A percentile compares a stretch with the other conserved stretches of the same genome.
phyloP scores from a whole-genome alignment of 2,888 invertebrate species.

The Neoascia interrupta region DNA sequence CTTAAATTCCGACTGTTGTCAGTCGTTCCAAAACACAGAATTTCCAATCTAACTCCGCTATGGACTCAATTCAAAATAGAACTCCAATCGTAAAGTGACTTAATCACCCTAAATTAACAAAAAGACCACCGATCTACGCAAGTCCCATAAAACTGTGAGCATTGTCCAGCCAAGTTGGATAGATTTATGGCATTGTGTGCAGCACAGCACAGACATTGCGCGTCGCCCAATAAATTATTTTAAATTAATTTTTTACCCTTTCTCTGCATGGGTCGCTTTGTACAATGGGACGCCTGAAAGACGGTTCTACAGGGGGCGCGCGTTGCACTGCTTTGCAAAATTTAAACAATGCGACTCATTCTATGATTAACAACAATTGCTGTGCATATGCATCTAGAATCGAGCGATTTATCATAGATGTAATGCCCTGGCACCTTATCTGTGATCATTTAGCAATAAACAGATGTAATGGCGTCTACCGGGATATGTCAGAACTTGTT shows the following conservation, averaged over 20 bases:
- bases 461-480: conserved; percentile 43
- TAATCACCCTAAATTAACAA: conserved; percentile 33
- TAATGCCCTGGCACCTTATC: conserved; percentile 60
- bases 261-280: conserved; percentile 20
- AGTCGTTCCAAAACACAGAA: too few relatives aligned
- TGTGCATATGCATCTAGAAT: conserved; percentile 15
- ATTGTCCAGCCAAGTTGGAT: conserved; percentile 22
- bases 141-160: conserved; percentile 18
- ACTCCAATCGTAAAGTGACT: too few relatives aligned
- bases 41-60: too few relatives aligned
- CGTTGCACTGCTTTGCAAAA: not conserved
- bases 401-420: conserved; percentile 35
- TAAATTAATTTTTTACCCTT: conserved; percentile 44
- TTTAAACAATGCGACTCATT: conserved; percentile 4
- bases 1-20: too few relatives aligned
- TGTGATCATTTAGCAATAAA: conserved; percentile 53
- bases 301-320: not conserved
- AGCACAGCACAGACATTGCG: conserved; percentile 28
- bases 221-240: conserved; percentile 54
- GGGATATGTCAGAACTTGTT: too few relatives aligned
- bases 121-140: conserved; percentile 17
- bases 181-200: conserved; percentile 8
- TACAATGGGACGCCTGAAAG: not conserved
- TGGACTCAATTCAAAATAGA: too few relatives aligned
- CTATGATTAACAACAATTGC: conserved; percentile 3